phyloP scores from a whole-genome alignment of 2,888 invertebrate species.

The Lasioglossum vierecki region DNA sequence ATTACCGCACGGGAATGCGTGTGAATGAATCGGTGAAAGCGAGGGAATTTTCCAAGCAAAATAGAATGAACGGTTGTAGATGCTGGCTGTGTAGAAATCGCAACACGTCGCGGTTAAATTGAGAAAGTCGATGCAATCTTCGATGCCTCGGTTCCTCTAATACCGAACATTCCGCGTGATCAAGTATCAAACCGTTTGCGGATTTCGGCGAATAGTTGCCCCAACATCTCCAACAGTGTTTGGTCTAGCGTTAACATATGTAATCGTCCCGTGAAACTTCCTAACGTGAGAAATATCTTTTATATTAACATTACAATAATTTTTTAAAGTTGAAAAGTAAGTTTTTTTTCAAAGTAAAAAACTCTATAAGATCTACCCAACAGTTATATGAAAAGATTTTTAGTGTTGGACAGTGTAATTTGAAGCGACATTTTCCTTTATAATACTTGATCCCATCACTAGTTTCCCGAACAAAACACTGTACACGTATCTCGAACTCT shows the following conservation, averaged over 20 bases:
- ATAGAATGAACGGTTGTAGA: slow-evolving; percentile 24
- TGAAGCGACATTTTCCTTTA: too few relatives aligned
- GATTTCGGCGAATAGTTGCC: background rate
- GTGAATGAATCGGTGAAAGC: slow-evolving; percentile 50
- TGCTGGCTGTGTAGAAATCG: background rate
- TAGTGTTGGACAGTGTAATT: too few relatives aligned
- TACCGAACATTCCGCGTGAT: background rate
- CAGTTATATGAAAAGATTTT: too few relatives aligned
- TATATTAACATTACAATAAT: too few relatives aligned
- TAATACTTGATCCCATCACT: background rate
- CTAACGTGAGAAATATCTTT: background rate
- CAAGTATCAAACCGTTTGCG: background rate
- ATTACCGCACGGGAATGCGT: background rate
- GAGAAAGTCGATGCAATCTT: background rate
- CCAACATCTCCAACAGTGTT: background rate
- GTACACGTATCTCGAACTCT: slow-evolving; percentile 21
- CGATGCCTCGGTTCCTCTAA: background rate
- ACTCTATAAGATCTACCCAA: too few relatives aligned
- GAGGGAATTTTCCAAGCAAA: slow-evolving; percentile 27
- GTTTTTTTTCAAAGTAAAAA: too few relatives aligned
- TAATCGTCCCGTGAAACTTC: background rate
- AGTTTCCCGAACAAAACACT: slow-evolving; percentile 17
- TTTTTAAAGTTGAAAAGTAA: too few relatives aligned
- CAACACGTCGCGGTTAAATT: background rate
- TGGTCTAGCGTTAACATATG: background rate